Evolutionary conservation across 2,113 vertebrate genomes (phyloP).

Genomic region (Triplophysa dalaica): DNA sequence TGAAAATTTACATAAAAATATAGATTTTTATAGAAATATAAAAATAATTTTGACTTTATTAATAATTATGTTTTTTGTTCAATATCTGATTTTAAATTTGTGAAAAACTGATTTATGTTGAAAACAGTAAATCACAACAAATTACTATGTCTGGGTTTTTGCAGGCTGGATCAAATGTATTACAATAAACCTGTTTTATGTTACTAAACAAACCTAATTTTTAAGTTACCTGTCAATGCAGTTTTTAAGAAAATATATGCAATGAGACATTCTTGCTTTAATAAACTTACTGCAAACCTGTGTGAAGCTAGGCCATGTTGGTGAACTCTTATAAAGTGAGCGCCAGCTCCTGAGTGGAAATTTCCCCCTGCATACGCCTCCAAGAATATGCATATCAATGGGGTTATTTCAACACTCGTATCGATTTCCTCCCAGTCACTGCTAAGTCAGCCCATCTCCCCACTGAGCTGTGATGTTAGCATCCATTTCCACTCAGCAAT

Average conservation of each 20-base stretch:
- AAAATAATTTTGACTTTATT: no score
- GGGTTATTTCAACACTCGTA: slow-evolving; percentile 42
- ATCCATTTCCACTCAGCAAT: slow-evolving; percentile 31
- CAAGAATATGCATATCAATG: slow-evolving; percentile 47
- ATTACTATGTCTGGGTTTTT: no score
- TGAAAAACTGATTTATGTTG: no score
- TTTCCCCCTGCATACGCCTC: background rate
- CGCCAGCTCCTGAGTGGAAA: slow-evolving; percentile 7
- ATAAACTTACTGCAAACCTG: background rate
- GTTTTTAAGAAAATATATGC: background rate
- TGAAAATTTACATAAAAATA: no score
- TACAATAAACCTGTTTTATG: no score
- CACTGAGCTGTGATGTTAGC: slow-evolving; percentile 21
- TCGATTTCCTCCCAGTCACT: slow-evolving; percentile 48
- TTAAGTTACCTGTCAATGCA: background rate
- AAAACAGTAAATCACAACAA: no score
- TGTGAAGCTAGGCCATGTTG: slow-evolving; percentile 9
- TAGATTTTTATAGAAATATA: no score
- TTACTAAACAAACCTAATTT: no score
- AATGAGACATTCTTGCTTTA: background rate
- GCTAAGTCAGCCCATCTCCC: slow-evolving; percentile 29
- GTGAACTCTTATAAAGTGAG: slow-evolving; percentile 11
- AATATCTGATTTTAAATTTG: no score
- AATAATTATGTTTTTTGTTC: no score
- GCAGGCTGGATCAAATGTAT: no score